Evolutionary conservation across 2,797 vertebrate species (phyloP).

Genomic region (Myripristis murdjan): DNA sequence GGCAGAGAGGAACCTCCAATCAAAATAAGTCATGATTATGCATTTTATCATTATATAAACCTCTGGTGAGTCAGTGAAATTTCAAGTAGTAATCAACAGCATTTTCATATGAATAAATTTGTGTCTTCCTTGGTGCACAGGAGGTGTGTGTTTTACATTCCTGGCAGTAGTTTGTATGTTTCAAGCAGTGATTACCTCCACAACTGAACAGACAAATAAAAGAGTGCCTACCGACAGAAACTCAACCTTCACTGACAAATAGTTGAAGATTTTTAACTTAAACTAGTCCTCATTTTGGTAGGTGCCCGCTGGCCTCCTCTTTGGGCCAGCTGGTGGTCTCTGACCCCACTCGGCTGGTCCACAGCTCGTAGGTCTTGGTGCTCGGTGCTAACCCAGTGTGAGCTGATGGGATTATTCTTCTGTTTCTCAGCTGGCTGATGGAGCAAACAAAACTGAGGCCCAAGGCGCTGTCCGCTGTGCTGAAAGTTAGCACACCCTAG

Average conservation of each 20-base stretch:
- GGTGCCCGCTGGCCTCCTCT: not conserved
- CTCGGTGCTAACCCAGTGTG: not conserved
- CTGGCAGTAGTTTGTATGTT: slow-evolving; percentile 4
- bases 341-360: not conserved
- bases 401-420: slow-evolving; percentile 7
- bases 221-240: no score
- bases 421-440: not conserved
- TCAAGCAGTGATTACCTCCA: slow-evolving; percentile 1
- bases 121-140: not conserved
- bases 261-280: no score
- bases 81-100: no score
- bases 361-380: not conserved
- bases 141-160: slow-evolving; percentile 3
- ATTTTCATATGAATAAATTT: no score
- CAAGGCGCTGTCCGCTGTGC: slow-evolving; percentile 39
- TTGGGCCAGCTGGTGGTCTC: not conserved
- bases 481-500: slow-evolving; percentile 44
- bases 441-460: slow-evolving; percentile 28
- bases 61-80: no score
- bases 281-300: no score
- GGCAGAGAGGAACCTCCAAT: no score
- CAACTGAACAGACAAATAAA: not conserved
- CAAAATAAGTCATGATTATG: no score
- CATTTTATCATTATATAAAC: no score
- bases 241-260: no score